Conservation (phyloP, 2,113 vertebrate species). For the Gymnogyps californianus region DNA sequence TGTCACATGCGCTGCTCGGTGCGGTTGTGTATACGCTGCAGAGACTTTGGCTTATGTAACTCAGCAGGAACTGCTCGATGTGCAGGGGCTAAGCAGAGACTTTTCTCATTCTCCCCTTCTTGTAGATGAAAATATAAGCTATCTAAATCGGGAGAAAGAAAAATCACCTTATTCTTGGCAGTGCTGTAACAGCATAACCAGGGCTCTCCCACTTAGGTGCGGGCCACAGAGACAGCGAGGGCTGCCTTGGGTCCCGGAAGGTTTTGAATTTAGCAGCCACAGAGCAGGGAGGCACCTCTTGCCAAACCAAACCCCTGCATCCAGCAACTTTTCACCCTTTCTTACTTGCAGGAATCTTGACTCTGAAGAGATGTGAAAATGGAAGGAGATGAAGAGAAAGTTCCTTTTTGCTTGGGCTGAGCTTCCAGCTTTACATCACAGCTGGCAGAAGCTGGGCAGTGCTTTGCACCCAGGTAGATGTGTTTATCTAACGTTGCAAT, state of each 20-base stretch:
- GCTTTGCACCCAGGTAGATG: neutral
- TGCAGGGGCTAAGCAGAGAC: neutral
- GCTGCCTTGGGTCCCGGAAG: accelerated
- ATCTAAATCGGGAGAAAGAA: neutral
- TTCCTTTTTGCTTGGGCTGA: neutral
- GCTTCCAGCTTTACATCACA: neutral
- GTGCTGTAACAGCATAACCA: neutral
- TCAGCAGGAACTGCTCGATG: neutral
- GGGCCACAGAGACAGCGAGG: accelerated
- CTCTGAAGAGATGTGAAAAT: neutral
- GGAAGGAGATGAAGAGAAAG: neutral
- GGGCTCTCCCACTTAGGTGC: neutral
- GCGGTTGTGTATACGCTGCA: accelerated
- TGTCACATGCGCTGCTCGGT: neutral
- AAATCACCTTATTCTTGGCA: neutral
- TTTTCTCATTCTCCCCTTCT: neutral
- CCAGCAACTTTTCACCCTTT: neutral
- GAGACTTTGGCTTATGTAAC: neutral
- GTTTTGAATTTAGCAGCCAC: accelerated
- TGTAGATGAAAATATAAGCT: neutral
- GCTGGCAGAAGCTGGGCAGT: neutral
- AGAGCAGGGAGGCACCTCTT: neutral
- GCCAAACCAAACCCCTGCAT: neutral
- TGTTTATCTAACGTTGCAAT: neutral
- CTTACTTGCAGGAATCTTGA: neutral